Conservation (phyloP, 2,888 invertebrate genomes). For the Ormyrus nitidulus region DNA sequence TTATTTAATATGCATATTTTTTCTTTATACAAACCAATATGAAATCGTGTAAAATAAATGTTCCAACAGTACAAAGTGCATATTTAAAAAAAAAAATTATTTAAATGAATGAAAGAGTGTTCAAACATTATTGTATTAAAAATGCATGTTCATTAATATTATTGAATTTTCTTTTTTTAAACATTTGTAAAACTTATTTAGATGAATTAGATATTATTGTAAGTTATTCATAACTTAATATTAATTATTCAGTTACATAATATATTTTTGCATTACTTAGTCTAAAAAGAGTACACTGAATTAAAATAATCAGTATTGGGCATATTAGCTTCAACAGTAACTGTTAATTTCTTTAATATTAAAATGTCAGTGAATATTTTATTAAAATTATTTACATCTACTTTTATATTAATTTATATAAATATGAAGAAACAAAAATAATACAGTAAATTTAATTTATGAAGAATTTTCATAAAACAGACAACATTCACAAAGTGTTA, state of each 20-base stretch:
- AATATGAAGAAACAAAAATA: conserved; percentile 6
- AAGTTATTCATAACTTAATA: conserved; percentile 44
- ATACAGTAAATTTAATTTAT: conserved; percentile 26
- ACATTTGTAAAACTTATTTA: conserved; percentile 50
- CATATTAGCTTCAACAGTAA: conserved; percentile 32
- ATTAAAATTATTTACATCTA: conserved; percentile 35
- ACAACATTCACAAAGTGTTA: not conserved
- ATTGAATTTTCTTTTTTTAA: conserved; percentile 41
- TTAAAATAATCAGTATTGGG: conserved; percentile 54
- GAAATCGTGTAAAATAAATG: conserved; percentile 39
- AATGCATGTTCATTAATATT: conserved; percentile 34
- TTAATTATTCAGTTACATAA: conserved; percentile 49
- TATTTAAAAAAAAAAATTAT: conserved; percentile 43
- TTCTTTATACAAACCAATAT: conserved; percentile 37
- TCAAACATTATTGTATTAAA: conserved; percentile 50
- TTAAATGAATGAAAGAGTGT: conserved; percentile 51
- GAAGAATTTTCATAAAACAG: conserved; percentile 22
- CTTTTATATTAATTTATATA: conserved; percentile 32
- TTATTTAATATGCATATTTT: conserved; percentile 44
- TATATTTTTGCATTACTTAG: conserved; percentile 52
- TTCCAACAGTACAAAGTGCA: conserved; percentile 54
- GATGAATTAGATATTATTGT: conserved; percentile 46
- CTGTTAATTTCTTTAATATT: conserved; percentile 34
- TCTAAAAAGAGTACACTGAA: conserved; percentile 43
- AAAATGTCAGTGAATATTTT: conserved; percentile 29